Base-by-base conservation (phyloP, 2,888 invertebrate species). In the Drosophila ustulata region DNA sequence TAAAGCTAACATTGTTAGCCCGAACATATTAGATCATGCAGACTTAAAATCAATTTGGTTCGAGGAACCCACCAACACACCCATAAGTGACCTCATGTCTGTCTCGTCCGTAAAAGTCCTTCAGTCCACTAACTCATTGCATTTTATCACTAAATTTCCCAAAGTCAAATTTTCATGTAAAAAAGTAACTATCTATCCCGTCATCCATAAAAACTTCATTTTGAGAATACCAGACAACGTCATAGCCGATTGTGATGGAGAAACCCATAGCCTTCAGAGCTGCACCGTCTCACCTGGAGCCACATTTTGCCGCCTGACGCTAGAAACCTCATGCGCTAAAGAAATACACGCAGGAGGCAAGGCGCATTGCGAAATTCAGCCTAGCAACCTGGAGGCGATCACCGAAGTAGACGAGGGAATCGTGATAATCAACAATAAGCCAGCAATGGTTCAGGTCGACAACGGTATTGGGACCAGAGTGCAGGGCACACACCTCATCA, bases 21-120 rank as follows among this genome's bases (percentile, higher is more conserved):
- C 69, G 8, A 62, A 58, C 30, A 66, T 66, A 28, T 37, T 70
- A 3, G 64, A 61, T 23, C 58, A 71, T 11, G 9, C 47, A 67
- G 58, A 68, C 52, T 56, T 63, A 4, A 52, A 66, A 30, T 63
- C 49, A 30, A 46, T 67, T 67, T 64, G 56, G 59, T 52, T 70
- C 37, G 67, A 63, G 55, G 55, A 66, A 47, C 58, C 52, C 57
- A 67, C 55, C 32, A 55, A 67, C 37, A 64, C 61, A 3, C 55
- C 56, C 7, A 63, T 62, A 39, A 4, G 25, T 4, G 51, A 51
- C 30, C 30, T 49, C 11, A 32, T 51, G 37, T 51, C 51, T 34
- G 51, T 52, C 25, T 25, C 43, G 23, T 43, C 43, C 30, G 43
- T 55, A 8, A 55, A 43, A n/a, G 41, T 53, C 18, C 53, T 51